A percentile compares a stretch with the other conserved stretches of the same genome.
These are phyloP conservation scores for Aleiodes alternator DNA, from an alignment of 2,888 invertebrate species.

Conservation along the genomic window DNA sequence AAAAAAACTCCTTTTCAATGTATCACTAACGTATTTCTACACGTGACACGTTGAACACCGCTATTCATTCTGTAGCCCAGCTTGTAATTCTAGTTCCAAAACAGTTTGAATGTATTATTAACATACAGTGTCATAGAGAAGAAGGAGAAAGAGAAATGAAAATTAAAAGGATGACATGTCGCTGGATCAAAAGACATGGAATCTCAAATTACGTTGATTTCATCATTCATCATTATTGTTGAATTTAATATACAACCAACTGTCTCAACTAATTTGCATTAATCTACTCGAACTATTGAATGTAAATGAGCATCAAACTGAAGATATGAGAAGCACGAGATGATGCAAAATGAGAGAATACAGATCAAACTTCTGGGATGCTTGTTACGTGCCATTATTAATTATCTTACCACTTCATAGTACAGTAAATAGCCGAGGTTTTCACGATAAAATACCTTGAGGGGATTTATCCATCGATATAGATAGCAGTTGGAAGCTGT, in stretches of 20 bases:
- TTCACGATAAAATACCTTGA: conserved; percentile 35
- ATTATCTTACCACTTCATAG: conserved; percentile 46
- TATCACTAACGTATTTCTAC: no score
- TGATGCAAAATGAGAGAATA: conserved; percentile 2
- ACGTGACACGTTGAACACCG: no score
- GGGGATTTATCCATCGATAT: conserved; percentile 37
- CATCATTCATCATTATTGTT: conserved; percentile 34
- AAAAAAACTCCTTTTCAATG: no score
- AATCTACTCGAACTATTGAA: conserved; percentile 39
- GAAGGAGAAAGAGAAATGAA: no score
- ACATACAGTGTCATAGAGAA: no score
- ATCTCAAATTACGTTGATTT: not conserved
- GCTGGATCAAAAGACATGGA: no score
- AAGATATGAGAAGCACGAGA: conserved; percentile 12
- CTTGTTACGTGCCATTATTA: conserved; percentile 53
- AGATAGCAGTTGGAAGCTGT: not conserved
- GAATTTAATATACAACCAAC: conserved; percentile 44
- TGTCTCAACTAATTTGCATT: conserved; percentile 47
- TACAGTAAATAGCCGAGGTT: conserved; percentile 36
- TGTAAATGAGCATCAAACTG: conserved; percentile 27
- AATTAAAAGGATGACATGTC: no score
- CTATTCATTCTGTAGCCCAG: no score
- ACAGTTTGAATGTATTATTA: no score
- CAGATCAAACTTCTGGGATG: conserved; percentile 38
- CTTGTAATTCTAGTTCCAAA: no score